Percentiles rank a stretch among this genome's conserved stretches.
Evolutionary conservation across 2,797 vertebrate genomes (phyloP).

Genomic region (Triplophysa bombifrons): DNA sequence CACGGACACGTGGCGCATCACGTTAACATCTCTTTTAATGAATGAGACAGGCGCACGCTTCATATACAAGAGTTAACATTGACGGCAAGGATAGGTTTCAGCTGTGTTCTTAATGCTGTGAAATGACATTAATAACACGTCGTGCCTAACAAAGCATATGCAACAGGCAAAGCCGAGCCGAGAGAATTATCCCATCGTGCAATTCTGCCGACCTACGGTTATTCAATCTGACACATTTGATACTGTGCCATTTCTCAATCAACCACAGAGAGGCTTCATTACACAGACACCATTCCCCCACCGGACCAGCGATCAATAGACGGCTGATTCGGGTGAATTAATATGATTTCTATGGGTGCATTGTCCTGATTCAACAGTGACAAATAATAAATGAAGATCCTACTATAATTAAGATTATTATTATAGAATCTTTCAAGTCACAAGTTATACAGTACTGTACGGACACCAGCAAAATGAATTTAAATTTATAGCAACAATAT

Average conservation of each 20-base stretch:
- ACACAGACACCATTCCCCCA: slow-evolving; percentile 63
- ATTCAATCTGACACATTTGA: slow-evolving; percentile 33
- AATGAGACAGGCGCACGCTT: slow-evolving; percentile 19
- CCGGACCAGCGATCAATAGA: slow-evolving; percentile 76
- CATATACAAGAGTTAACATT: slow-evolving; percentile 5
- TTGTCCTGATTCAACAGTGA: slow-evolving; percentile 74
- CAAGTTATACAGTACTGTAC: not conserved
- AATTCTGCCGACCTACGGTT: slow-evolving; percentile 20
- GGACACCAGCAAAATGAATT: not conserved
- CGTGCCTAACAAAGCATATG: slow-evolving; percentile 17
- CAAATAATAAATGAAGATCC: slow-evolving; percentile 75
- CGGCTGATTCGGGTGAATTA: slow-evolving; percentile 74
- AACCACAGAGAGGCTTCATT: slow-evolving; percentile 34
- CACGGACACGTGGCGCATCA: slow-evolving; percentile 18
- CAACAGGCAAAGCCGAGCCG: slow-evolving; percentile 10
- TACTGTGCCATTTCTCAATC: slow-evolving; percentile 35
- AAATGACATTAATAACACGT: slow-evolving; percentile 41
- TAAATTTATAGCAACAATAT: not conserved
- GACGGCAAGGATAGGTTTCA: slow-evolving; percentile 9
- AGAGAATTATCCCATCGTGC: slow-evolving; percentile 15
- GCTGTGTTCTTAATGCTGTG: slow-evolving; percentile 33
- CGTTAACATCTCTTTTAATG: slow-evolving; percentile 40
- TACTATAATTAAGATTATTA: slow-evolving; percentile 78
- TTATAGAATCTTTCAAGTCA: not conserved
- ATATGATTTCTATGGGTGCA: slow-evolving; percentile 72